Evolutionary conservation across 2,888 invertebrate genomes (phyloP), one percentile per base, ranked within the genome.

Genomic region (Chaetogeoica ovagalla): DNA sequence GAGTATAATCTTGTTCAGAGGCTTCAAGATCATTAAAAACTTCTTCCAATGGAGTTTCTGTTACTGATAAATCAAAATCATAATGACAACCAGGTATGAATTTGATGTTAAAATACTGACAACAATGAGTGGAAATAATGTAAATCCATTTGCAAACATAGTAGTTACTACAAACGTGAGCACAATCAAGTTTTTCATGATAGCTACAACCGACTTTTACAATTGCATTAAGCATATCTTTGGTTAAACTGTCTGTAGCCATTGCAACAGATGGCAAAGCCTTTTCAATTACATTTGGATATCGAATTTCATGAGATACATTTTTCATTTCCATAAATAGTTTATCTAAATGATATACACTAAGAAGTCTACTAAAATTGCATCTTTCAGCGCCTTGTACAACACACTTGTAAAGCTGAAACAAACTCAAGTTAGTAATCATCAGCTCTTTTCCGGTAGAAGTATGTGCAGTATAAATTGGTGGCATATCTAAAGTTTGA

Each of bases 131-230:
- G 1, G 79, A 79, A 15, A 79, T 17, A 19, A 79, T 71, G 23
- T 70, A 30, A 13, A 79, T 79, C 79, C 79, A 79, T 15, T 79
- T 79, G 19, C 79, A 79, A 2, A 79, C 63, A 70, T 43, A 71
- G 15, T 55, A 79, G 39, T 79, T 79, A 63, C 79, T 79, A 63
- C 79, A 79, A 23, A 57, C 39, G 19, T 79, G 63, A 63, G 55
- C 1, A 11, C 19, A 2, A 1, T 60, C 79, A 23, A 52, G 39
- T 57, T 55, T 55, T 63, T 71, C 79, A 55, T 79, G 77, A 21
- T 39, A 77, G 7, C 11, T 43, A 77, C 77, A 77, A 62, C 77
- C 77, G 55, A 77, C 19, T 55, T 62, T 23, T 6, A 17, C 63
- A 0, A 79, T 63, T n/a, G n/a, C 63, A 63, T 15, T 71, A 9